Evolutionary conservation across 2,113 vertebrate species (phyloP), one percentile per base, ranked within the genome.

Genomic region (Camarhynchus parvulus): DNA sequence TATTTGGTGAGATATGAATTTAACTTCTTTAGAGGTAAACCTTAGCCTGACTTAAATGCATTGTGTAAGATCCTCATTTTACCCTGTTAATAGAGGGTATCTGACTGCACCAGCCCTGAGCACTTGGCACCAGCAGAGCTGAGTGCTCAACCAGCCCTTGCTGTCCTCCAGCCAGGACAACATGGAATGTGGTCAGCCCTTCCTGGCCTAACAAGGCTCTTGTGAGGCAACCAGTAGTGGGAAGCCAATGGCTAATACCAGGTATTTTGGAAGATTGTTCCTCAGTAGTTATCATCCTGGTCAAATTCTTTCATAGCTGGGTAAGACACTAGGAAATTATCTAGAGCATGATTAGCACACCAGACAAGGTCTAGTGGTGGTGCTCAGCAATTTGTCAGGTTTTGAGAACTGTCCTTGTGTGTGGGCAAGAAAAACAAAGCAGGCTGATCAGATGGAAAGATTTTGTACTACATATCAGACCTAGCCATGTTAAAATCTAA

Each of bases 1-100:
- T 94, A 98, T 98, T 83, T 99, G 98, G 98, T 94, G 96, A 64
- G 98, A 98, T 92, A 96, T 97, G 67, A 98, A 98, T 97, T 97
- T 98, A 97, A 98, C 97, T 80, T 98, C 97, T 37, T 98, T 98
- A 76, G 96, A 97, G 96, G 97, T 99, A 96, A 96, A 98, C 69
- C 13, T 44, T 74, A 46, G 69, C n/a, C 39, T 95, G 50, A 64
- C 75, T 62, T 61, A 79, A 87, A 66, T 42, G 30, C 23, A 61
- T 2, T 5, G 10, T 35, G 8, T 15, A 68, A 75, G 84, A 74
- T 44, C 58, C 46, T 63, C 0, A 62, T 74, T 78, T 75, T 52
- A 30, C 35, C 42, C 33, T 69, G 28, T 37, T 72, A 72, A 61
- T n/a, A 56, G n/a, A 30, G 46, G 21, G 22, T 42, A 61, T 61